Percentiles rank a stretch among this genome's conserved stretches.
Evolutionary conservation across 2,113 vertebrate species (phyloP).

Genomic region (Opisthocomus hoazin): DNA sequence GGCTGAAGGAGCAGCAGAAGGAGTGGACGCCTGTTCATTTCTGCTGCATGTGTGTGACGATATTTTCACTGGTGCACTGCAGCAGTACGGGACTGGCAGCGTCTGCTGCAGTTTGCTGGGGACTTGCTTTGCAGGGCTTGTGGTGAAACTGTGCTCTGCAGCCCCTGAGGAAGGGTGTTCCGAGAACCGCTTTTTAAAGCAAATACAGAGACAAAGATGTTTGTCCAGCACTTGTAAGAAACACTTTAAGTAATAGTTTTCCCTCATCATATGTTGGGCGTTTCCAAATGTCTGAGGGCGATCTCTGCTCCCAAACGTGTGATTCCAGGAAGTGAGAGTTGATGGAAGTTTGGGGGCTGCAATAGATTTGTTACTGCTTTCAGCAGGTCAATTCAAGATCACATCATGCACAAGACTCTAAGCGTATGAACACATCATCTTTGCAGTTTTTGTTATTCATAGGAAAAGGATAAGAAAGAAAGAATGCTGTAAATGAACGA

Average conservation of each 20-base stretch:
- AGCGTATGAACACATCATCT: neutral
- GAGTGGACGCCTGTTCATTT: accelerated
- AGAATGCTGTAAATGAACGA: neutral
- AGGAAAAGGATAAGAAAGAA: neutral
- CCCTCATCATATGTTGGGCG: neutral
- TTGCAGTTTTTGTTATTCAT: neutral
- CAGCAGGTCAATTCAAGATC: neutral
- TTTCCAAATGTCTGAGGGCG: neutral
- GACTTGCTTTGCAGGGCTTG: neutral
- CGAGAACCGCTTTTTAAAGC: neutral
- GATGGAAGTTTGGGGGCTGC: neutral
- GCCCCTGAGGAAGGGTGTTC: neutral
- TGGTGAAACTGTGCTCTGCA: neutral
- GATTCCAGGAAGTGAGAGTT: neutral
- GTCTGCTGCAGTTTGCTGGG: neutral
- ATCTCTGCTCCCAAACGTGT: neutral
- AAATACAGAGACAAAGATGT: neutral
- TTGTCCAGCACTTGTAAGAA: neutral
- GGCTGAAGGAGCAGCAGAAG: neutral
- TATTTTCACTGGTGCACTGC: neutral
- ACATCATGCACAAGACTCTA: neutral
- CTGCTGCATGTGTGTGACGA: accelerated
- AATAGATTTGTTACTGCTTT: neutral
- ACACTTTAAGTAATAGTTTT: neutral
- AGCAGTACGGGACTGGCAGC: neutral